Percentiles rank a stretch among this genome's conserved stretches.
These are phyloP conservation scores for Semicossyphus pulcher DNA, from an alignment of 2,113 vertebrate genomes.

Conservation along the genomic window DNA sequence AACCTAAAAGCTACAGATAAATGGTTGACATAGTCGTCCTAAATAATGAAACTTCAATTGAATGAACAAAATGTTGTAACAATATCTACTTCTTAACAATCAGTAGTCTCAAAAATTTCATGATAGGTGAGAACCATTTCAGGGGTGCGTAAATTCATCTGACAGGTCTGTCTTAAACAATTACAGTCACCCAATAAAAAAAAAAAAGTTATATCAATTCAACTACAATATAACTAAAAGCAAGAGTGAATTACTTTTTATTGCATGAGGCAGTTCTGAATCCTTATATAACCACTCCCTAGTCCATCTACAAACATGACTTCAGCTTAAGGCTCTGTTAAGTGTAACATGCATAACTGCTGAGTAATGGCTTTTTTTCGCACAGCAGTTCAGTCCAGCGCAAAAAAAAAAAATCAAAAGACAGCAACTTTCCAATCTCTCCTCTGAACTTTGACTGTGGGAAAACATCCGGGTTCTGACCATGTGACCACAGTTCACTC, in stretches of 20 bases:
- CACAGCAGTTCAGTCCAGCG: conserved; percentile 13
- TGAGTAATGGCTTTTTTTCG: conserved; percentile 57
- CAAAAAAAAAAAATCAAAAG: conserved; percentile 39
- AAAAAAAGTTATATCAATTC: too few species aligned
- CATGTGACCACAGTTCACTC: conserved; percentile 73
- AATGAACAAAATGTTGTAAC: too few species aligned
- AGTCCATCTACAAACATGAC: conserved; percentile 17
- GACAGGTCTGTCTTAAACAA: too few species aligned
- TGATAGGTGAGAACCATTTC: too few species aligned
- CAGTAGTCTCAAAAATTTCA: too few species aligned
- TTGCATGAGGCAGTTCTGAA: neutral
- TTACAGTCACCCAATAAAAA: too few species aligned
- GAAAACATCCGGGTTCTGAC: conserved; percentile 77
- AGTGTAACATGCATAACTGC: conserved; percentile 43
- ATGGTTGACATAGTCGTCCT: too few species aligned
- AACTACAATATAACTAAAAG: neutral
- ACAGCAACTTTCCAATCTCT: conserved; percentile 68
- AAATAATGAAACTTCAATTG: too few species aligned
- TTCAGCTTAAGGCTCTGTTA: conserved; percentile 20
- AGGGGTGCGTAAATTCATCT: too few species aligned
- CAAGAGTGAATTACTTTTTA: neutral
- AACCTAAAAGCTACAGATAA: too few species aligned
- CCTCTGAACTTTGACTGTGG: conserved; percentile 73
- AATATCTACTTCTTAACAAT: too few species aligned
- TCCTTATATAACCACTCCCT: too few species aligned